phyloP scores from a whole-genome alignment of 2,797 vertebrate genomes.

The Clarias platycephalus region DNA sequence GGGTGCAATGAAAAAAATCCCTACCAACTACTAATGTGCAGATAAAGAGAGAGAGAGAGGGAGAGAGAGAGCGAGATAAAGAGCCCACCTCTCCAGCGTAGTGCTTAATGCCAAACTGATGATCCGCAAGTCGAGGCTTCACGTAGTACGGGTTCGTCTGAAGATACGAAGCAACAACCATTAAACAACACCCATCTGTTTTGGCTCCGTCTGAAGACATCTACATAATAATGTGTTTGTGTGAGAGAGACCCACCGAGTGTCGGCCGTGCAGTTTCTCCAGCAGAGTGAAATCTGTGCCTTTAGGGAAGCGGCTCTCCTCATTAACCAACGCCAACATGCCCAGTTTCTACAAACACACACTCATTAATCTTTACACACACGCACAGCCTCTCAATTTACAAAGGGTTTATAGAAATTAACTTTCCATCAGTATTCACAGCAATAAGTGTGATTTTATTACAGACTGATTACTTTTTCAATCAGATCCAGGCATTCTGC shows the following conservation, averaged over 20 bases:
- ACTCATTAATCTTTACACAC: background rate
- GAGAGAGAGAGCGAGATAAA: background rate
- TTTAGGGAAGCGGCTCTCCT: slow-evolving; percentile 94
- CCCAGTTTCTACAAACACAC: slow-evolving; percentile 82
- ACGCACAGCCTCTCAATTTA: background rate
- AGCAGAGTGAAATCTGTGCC: slow-evolving; percentile 91
- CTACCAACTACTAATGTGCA: background rate
- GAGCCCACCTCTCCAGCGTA: slow-evolving; percentile 87
- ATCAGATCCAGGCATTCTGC: slow-evolving; percentile 91
- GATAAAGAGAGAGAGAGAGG: background rate
- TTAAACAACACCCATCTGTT: background rate
- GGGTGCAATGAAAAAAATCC: background rate
- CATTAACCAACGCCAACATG: slow-evolving; percentile 87
- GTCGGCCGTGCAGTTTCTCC: slow-evolving; percentile 90
- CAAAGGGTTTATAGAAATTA: background rate
- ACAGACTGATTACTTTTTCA: slow-evolving; percentile 77
- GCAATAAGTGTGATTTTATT: background rate
- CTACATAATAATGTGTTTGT: background rate
- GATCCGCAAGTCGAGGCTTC: slow-evolving; percentile 89
- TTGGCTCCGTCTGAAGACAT: background rate
- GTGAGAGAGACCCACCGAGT: slow-evolving; percentile 76
- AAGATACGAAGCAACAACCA: slow-evolving; percentile 41
- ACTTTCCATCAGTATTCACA: background rate
- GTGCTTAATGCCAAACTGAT: slow-evolving; percentile 93
- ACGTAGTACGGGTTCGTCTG: slow-evolving; percentile 90